A percentile compares a stretch with the other conserved stretches of the same genome.
These are phyloP conservation scores for Premnoplex brunnescens DNA, from an alignment of 2,797 vertebrate genomes.

Conservation along the genomic window DNA sequence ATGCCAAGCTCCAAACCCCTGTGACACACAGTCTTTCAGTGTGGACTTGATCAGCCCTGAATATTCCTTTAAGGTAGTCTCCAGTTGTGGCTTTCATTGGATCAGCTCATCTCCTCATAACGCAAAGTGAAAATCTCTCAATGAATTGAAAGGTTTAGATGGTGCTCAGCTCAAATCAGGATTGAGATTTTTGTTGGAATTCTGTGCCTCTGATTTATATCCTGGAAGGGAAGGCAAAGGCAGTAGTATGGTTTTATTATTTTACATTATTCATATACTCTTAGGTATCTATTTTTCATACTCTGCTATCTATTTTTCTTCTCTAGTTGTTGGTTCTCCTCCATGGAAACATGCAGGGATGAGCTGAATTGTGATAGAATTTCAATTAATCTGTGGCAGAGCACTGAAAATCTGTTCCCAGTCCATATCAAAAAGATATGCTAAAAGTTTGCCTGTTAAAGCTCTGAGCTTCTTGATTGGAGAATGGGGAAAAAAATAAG, in stretches of 20 bases:
- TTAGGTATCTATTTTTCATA: neutral
- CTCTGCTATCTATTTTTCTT: neutral
- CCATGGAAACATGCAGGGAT: slow-evolving; percentile 13
- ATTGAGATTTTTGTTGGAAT: neutral
- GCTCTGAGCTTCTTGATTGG: slow-evolving; percentile 78
- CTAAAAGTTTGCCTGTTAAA: slow-evolving; percentile 78
- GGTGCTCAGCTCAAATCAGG: neutral
- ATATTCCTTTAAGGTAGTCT: neutral
- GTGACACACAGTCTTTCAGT: neutral
- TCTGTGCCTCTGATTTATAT: neutral
- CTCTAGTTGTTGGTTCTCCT: slow-evolving; percentile 6
- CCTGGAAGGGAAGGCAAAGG: neutral
- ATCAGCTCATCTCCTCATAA: neutral
- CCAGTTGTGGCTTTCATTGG: neutral
- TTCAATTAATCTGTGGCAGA: slow-evolving; percentile 68
- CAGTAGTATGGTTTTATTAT: neutral
- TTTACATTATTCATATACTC: neutral
- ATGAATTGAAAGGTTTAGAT: neutral
- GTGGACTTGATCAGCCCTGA: neutral
- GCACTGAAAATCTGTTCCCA: slow-evolving; percentile 67
- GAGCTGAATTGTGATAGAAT: slow-evolving; percentile 62
- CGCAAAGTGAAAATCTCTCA: neutral
- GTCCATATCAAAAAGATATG: slow-evolving; percentile 69
- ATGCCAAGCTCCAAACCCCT: neutral
- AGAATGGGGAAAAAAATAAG: slow-evolving; percentile 57